Base-by-base conservation (phyloP, 1,140 invertebrate species). In the Drosophila ohnishii region DNA sequence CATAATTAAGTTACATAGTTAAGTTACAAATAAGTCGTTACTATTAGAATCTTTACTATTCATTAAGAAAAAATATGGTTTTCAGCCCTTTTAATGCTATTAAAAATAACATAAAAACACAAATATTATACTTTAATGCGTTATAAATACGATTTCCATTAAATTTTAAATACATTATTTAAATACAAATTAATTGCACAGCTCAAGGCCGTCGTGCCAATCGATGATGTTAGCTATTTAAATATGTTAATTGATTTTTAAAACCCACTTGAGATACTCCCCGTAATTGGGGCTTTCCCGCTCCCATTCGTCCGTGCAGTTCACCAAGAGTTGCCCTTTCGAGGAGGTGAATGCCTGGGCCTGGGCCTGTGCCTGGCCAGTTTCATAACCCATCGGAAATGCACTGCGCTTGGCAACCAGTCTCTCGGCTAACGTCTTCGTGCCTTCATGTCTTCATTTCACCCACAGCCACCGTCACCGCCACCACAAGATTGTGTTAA, bases 401-500 rank as follows among this genome's bases (percentile, higher is more conserved):
- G 47, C 56, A 30, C 22, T 32, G 37, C 28, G 16, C 28, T n/a
- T 48, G 28, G 34, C 28, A 57, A 34, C 48, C 30, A 57, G 42
- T 70, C 56, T 70, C 19, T 40, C 7, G 53, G 34, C 34, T 30
- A n/a, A 59, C 35, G 65, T 40, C 65, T 71, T 59, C 13, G 55
- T 73, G 70, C 28, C 34, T 65, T 28, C 60, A 75, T 64, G 60
- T 57, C 59, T 74, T 50, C 58, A 42, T 66, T 60, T 63, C 44
- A 51, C 40, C 57, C 50, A 37, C 58, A 50, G 45, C 32, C 19
- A 53, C 50, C 50, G 50, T 22, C 62, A 66, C 34, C 60, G 30
- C 19, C 65, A 70, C 65, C 69, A 30, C 51, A 72, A 71, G 66
- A 71, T 72, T 72, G 70, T 73, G 70, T 73, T 73, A 75, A 82